Evolutionary conservation across 2,797 vertebrate genomes (phyloP), one percentile per base, ranked within the genome.

Genomic region (Gadopsis bispinosus): DNA sequence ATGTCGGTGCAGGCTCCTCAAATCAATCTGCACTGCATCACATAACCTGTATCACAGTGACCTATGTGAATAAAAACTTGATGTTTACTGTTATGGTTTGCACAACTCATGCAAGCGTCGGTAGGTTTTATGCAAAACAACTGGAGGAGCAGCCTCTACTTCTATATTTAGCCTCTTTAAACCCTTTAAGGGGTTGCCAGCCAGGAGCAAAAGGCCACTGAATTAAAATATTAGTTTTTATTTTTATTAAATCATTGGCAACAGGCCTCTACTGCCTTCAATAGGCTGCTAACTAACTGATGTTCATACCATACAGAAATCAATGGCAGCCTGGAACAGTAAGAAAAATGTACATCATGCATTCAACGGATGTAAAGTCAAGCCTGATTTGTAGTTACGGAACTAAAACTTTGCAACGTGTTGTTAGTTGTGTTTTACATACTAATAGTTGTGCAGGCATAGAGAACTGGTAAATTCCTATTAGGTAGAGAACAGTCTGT

Each of bases 101-200:
- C 29, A 22, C 7, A 26, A 45, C 26, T 26, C 33, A 51, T 55
- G 37, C 41, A 19, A 60, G 12, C 10, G 19, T 39, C 33, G 29
- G 14, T 3, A 22, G 50, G 53, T 17, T 14, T 69, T 19, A 31
- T 59, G 20, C n/a, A 33, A 47, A 67, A 48, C 69, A 79, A 67
- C 67, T 48, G 39, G 6, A 60, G 45, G 22, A 45, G 33, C 17
- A 0, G 51, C 43, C 35, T 22, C 17, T 12, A 2, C 43, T 31
- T 12, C 55, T 39, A 45, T 26, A 68, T 61, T 45, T 61, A 61
- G n/a, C 37, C 26, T 43, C 3, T 31, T 31, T n/a, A 51, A 39
- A 53, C 5, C 16, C n/a, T 48, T 63, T 14, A 17, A 1, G 26
- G 10, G 33, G 13, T 20, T 10, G 4, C 22, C 16, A 33, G 48